A percentile compares a stretch with the other conserved stretches of the same genome.
Conservation (phyloP, 2,888 invertebrate genomes). For the Tetragonula carbonaria region DNA sequence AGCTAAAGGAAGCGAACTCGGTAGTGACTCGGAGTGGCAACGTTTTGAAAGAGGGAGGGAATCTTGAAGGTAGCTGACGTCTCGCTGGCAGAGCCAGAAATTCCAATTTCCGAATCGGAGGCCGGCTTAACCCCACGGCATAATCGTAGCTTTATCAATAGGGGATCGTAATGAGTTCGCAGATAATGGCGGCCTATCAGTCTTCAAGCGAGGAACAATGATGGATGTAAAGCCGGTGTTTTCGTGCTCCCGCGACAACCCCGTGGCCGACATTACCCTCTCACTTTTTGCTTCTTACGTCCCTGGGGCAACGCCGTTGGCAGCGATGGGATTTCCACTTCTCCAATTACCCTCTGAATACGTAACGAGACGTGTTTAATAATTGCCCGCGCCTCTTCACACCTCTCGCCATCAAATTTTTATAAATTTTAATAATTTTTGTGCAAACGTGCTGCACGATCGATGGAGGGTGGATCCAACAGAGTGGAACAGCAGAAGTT, state of each 20-base stretch:
- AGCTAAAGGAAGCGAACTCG: slow-evolving; percentile 47
- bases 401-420: background rate
- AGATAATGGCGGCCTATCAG: slow-evolving; percentile 83
- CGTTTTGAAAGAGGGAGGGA: slow-evolving; percentile 45
- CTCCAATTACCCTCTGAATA: slow-evolving; percentile 7
- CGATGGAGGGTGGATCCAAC: no score
- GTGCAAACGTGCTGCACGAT: background rate
- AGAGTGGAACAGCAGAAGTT: no score
- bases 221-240: slow-evolving; percentile 81
- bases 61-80: slow-evolving; percentile 76
- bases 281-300: slow-evolving; percentile 36
- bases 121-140: slow-evolving; percentile 74
- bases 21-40: slow-evolving; percentile 23
- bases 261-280: slow-evolving; percentile 41
- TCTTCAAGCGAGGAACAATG: slow-evolving; percentile 81
- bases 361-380: background rate
- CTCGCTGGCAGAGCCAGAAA: slow-evolving; percentile 78
- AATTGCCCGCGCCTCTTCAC: background rate
- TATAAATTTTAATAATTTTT: background rate
- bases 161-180: slow-evolving; percentile 83
- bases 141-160: slow-evolving; percentile 83
- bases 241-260: slow-evolving; percentile 73
- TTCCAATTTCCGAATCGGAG: slow-evolving; percentile 81
- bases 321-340: background rate
- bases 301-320: slow-evolving; percentile 11